Percentiles rank a stretch among this genome's conserved stretches.
These are phyloP conservation scores for Aradus depressus DNA, from an alignment of 2,888 invertebrate species.

Conservation along the genomic window DNA sequence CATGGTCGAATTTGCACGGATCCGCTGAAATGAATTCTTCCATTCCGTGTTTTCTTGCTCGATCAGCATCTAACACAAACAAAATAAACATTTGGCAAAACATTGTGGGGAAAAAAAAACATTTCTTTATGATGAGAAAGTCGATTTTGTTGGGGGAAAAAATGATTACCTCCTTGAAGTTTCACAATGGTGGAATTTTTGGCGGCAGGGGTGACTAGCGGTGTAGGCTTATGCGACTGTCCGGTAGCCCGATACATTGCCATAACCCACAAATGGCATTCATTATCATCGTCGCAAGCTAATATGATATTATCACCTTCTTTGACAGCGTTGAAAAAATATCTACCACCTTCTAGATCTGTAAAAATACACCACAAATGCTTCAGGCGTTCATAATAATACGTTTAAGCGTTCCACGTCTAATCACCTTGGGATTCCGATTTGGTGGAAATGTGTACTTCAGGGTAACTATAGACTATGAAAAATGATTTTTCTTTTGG, in stretches of 20 bases:
- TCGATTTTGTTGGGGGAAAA: too few relatives aligned
- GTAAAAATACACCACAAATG: slow-evolving; percentile 35
- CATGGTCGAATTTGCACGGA: slow-evolving; percentile 94
- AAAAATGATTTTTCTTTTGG: too few relatives aligned
- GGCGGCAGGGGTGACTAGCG: slow-evolving; percentile 72
- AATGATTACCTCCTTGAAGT: slow-evolving; percentile 70
- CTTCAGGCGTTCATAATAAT: background rate
- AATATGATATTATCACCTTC: slow-evolving; percentile 96
- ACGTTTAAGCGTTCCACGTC: too few relatives aligned
- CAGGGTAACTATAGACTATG: too few relatives aligned
- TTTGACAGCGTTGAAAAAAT: slow-evolving; percentile 96
- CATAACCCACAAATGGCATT: slow-evolving; percentile 98
- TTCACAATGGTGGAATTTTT: slow-evolving; percentile 77
- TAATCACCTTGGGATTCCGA: too few relatives aligned
- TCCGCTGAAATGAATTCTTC: slow-evolving; percentile 99
- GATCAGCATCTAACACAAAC: slow-evolving; percentile 64
- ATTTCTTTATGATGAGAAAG: too few relatives aligned
- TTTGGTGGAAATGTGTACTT: too few relatives aligned
- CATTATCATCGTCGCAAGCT: slow-evolving; percentile 94
- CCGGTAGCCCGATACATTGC: slow-evolving; percentile 99
- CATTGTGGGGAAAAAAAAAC: background rate
- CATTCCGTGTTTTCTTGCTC: slow-evolving; percentile 97
- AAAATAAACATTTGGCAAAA: slow-evolving; percentile 3
- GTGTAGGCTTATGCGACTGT: slow-evolving; percentile 97
- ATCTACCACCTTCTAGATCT: slow-evolving; percentile 87